These are phyloP conservation scores for Panthera leo DNA, from an alignment of 2,113 vertebrate species.

Conservation along the genomic window DNA sequence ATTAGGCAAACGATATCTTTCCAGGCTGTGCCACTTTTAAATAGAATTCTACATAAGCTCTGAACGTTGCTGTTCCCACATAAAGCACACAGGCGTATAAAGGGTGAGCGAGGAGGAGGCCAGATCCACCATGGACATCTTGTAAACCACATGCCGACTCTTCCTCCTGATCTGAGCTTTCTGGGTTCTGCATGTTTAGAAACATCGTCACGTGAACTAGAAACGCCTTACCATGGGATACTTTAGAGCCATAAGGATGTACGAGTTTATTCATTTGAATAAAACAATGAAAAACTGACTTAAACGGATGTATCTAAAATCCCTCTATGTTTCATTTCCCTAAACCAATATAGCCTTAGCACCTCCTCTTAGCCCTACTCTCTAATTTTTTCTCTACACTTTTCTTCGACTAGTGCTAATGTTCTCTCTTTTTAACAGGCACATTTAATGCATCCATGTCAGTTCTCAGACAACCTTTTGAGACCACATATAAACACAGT, in stretches of 20 bases:
- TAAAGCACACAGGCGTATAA: not conserved
- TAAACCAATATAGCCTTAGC: not conserved
- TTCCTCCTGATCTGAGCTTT: not conserved
- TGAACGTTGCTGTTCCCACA: rapidly evolving
- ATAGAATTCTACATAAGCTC: not conserved
- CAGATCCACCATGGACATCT: not conserved
- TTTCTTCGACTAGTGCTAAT: not conserved
- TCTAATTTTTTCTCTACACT: not conserved
- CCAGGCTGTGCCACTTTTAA: not conserved
- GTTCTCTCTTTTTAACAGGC: not conserved
- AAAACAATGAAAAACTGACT: not conserved
- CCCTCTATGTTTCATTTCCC: not conserved
- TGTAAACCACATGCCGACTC: not conserved
- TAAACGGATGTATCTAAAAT: not conserved
- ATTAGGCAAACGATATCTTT: not conserved
- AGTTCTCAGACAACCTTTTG: not conserved
- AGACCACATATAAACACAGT: not conserved
- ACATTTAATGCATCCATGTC: not conserved
- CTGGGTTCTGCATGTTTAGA: not conserved
- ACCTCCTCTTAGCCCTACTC: not conserved
- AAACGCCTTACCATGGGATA: not conserved
- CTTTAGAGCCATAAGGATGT: too few relatives aligned
- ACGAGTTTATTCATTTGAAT: not conserved
- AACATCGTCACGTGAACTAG: not conserved
- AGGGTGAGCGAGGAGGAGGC: not conserved